Evolutionary conservation across 1,140 invertebrate species (phyloP).

Genomic region (Cherax quadricarinatus): DNA sequence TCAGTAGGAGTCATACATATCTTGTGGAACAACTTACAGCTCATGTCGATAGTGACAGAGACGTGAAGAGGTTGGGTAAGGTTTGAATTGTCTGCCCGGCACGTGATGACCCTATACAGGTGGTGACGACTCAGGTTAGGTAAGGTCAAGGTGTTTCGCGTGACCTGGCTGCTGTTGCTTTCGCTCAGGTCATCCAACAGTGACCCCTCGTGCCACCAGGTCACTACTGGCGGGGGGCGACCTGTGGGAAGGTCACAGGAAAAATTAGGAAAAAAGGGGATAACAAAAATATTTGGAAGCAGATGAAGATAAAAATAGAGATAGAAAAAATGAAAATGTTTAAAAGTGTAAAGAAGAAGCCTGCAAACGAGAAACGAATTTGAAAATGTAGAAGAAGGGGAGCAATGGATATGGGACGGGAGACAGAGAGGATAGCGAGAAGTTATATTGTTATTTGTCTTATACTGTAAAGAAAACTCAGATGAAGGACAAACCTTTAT

Average conservation of each 20-base stretch:
- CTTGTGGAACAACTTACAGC: slow-evolving; percentile 39
- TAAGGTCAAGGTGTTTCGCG: slow-evolving; percentile 34
- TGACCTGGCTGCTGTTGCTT: slow-evolving; percentile 22
- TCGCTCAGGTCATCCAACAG: slow-evolving; percentile 35
- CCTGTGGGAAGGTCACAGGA: background rate
- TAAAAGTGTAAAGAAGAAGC: background rate
- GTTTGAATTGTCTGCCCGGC: background rate
- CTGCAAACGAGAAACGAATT: background rate
- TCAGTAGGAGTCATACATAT: too few species aligned
- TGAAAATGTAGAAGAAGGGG: background rate
- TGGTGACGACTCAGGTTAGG: slow-evolving; percentile 35
- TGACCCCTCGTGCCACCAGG: slow-evolving; percentile 34
- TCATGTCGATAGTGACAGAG: slow-evolving; percentile 60
- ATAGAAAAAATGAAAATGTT: background rate
- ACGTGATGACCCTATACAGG: slow-evolving; percentile 12
- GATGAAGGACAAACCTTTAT: too few species aligned
- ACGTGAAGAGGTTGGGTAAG: slow-evolving; percentile 65
- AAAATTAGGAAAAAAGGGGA: background rate
- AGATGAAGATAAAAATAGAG: too few species aligned
- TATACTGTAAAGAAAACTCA: too few species aligned
- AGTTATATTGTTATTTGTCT: too few species aligned
- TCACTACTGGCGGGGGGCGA: background rate
- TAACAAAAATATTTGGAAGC: too few species aligned
- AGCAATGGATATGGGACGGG: background rate
- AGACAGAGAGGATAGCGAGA: background rate